Percentiles rank a stretch among this genome's conserved stretches.
Evolutionary conservation across 2,888 invertebrate genomes (phyloP).

Genomic region (Leptinotarsa haldemani): DNA sequence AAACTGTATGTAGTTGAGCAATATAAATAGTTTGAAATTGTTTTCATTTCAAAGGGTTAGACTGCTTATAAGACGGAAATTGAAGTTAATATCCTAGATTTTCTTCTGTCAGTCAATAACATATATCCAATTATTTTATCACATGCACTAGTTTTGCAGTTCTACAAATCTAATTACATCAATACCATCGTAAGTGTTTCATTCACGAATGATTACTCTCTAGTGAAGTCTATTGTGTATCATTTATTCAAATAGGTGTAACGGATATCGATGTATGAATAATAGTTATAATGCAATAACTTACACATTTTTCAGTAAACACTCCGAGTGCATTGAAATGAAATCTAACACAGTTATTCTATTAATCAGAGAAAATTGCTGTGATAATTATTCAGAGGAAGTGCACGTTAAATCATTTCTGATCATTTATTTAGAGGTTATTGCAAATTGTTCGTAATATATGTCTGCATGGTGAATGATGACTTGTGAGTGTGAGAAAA

Average conservation of each 20-base stretch:
- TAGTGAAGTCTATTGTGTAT: conserved; percentile 10
- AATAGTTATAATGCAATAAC: not conserved
- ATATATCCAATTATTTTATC: too few species aligned
- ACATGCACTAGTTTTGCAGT: not conserved
- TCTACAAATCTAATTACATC: conserved; percentile 18
- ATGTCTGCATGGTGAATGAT: not conserved
- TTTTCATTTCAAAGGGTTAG: too few species aligned
- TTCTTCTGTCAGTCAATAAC: too few species aligned
- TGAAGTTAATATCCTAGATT: too few species aligned
- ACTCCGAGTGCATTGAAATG: conserved; percentile 13
- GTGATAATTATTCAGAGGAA: conserved; percentile 35
- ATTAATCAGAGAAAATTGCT: conserved; percentile 38
- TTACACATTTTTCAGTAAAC: not conserved
- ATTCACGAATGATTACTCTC: conserved; percentile 12
- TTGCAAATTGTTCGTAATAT: conserved; percentile 19
- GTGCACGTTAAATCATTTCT: conserved; percentile 27
- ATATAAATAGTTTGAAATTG: too few species aligned
- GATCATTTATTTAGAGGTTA: conserved; percentile 27
- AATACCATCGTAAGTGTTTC: not conserved
- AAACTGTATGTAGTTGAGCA: too few species aligned
- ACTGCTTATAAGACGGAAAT: too few species aligned
- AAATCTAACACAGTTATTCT: conserved; percentile 33
- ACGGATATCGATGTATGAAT: conserved; percentile 14
- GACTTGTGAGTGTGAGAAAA: not conserved
- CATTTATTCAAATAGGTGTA: conserved; percentile 17